Percentiles rank a stretch among this genome's conserved stretches.
These are phyloP conservation scores for Procambarus virginalis DNA, from an alignment of 1,140 invertebrate species.

Conservation along the genomic window DNA sequence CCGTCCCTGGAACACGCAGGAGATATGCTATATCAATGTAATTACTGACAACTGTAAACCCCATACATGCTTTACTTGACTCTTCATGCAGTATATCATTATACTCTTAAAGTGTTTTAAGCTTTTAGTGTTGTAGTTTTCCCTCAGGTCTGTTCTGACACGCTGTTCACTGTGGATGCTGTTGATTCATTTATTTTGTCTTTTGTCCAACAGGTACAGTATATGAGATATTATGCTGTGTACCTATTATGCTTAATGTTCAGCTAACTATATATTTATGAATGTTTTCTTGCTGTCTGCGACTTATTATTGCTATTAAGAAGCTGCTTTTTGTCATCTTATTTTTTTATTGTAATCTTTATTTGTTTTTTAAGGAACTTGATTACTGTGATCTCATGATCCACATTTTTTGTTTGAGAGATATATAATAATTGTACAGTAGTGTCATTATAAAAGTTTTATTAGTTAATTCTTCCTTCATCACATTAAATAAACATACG, in stretches of 20 bases:
- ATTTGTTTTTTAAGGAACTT: too few species aligned
- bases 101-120: neutral
- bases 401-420: too few species aligned
- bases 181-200: neutral
- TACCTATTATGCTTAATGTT: constrained; percentile 2
- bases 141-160: neutral
- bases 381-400: too few species aligned
- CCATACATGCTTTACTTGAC: constrained; percentile 28
- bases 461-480: too few species aligned
- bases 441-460: too few species aligned
- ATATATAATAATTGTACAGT: too few species aligned
- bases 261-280: neutral
- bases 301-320: neutral
- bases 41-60: constrained; percentile 49
- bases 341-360: neutral
- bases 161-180: constrained; percentile 5
- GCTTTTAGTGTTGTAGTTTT: constrained; percentile 9
- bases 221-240: neutral
- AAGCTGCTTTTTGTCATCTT: neutral
- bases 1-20: constrained; percentile 74
- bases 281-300: neutral
- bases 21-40: constrained; percentile 76
- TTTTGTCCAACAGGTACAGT: constrained; percentile 32
- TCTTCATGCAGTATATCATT: constrained; percentile 1
- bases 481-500: too few species aligned